phyloP scores from a whole-genome alignment of 2,888 invertebrate genomes.

The Erebia epiphron region DNA sequence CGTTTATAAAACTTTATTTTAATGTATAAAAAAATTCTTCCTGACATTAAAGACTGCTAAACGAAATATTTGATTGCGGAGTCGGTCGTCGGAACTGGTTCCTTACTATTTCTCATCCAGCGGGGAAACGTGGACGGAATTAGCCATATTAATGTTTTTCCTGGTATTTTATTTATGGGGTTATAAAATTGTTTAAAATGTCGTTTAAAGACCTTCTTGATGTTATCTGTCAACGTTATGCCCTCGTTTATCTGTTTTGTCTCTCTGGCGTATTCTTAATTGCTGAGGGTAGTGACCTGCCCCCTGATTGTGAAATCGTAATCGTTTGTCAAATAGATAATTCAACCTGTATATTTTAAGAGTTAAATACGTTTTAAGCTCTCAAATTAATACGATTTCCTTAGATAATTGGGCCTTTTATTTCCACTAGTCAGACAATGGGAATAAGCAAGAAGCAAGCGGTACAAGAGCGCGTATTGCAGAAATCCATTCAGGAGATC shows the following conservation, averaged over 20 bases:
- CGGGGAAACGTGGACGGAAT: constrained; percentile 12
- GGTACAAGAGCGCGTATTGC: too few species aligned
- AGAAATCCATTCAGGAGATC: too few species aligned
- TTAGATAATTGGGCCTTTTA: too few species aligned
- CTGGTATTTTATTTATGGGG: constrained; percentile 15
- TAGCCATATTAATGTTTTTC: constrained; percentile 12
- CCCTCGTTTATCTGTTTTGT: constrained; percentile 42
- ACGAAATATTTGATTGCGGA: background rate
- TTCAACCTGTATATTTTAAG: too few species aligned
- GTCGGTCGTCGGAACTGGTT: constrained; percentile 26
- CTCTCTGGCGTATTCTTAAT: too few species aligned
- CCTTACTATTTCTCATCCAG: constrained; percentile 15
- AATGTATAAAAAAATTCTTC: constrained; percentile 20
- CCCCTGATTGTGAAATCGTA: too few species aligned
- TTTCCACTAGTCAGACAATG: too few species aligned
- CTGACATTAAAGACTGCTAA: constrained; percentile 26
- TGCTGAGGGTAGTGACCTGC: too few species aligned
- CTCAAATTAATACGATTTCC: too few species aligned
- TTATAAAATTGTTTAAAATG: constrained; percentile 18
- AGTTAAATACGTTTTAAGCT: too few species aligned
- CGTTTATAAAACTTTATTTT: constrained; percentile 24
- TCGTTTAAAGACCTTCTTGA: constrained; percentile 25
- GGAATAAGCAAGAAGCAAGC: too few species aligned
- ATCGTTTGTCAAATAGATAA: too few species aligned
- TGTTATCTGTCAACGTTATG: constrained; percentile 43